Percentiles rank a stretch among this genome's conserved stretches.
Evolutionary conservation across 2,797 vertebrate species (phyloP).

Genomic region (Gallinago nigripennis): DNA sequence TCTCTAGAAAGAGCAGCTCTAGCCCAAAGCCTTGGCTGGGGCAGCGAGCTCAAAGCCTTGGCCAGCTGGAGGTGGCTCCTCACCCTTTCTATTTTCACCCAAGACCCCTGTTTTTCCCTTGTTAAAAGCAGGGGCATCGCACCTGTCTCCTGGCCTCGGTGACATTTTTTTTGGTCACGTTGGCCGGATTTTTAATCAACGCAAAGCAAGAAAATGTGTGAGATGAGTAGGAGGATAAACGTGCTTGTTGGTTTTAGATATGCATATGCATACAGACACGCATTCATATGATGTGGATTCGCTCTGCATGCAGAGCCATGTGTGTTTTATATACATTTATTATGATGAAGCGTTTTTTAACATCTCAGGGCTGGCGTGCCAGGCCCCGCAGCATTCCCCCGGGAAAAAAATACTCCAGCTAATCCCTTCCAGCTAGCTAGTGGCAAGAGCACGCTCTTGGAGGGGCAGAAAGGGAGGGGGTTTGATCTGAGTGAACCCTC

Average conservation of each 20-base stretch:
- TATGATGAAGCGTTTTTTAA: slow-evolving; percentile 5
- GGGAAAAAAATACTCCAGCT: background rate
- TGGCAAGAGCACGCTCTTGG: background rate
- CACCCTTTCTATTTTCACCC: background rate
- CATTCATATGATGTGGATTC: background rate
- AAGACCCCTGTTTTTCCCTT: background rate
- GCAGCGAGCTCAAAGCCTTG: background rate
- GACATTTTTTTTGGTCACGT: background rate
- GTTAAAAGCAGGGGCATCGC: background rate
- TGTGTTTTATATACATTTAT: background rate
- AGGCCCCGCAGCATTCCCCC: background rate
- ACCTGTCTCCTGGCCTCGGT: background rate
- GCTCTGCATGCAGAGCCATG: background rate
- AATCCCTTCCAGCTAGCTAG: background rate
- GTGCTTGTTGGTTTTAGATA: background rate
- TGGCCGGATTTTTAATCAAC: background rate
- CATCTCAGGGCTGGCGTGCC: background rate
- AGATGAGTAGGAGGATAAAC: background rate
- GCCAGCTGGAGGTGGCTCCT: background rate
- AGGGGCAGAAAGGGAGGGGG: background rate
- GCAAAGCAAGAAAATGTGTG: background rate
- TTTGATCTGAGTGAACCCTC: background rate
- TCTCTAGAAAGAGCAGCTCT: background rate
- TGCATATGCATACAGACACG: background rate
- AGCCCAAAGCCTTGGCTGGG: background rate